A percentile compares a stretch with the other conserved stretches of the same genome.
Conservation (phyloP, 2,888 invertebrate genomes). For the Cistogaster globosa region DNA sequence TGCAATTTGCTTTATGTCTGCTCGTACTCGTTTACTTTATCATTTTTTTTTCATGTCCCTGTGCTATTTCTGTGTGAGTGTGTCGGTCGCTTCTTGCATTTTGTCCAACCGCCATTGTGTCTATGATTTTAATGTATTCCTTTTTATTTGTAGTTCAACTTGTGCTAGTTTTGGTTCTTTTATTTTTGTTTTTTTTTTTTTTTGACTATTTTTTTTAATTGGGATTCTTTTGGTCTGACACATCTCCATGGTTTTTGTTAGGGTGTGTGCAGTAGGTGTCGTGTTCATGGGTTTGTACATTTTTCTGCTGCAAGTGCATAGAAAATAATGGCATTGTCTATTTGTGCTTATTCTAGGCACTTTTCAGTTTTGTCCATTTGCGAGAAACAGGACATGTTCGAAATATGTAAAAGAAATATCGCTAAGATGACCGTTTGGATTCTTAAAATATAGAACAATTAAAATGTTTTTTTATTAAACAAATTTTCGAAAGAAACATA, state of each 20-base stretch:
- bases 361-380: slow-evolving; percentile 60
- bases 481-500: neutral
- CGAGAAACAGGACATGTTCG: slow-evolving; percentile 45
- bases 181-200: slow-evolving; percentile 4
- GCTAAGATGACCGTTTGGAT: slow-evolving; percentile 22
- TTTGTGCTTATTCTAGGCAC: slow-evolving; percentile 55
- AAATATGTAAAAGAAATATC: neutral
- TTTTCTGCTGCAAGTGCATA: slow-evolving; percentile 49
- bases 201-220: neutral
- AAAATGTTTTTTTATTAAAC: neutral
- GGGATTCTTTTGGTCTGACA: slow-evolving; percentile 46
- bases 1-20: slow-evolving; percentile 70
- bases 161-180: slow-evolving; percentile 52
- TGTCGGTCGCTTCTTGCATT: slow-evolving; percentile 10
- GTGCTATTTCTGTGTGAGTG: slow-evolving; percentile 1
- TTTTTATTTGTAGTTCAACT: slow-evolving; percentile 59
- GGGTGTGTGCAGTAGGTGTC: neutral
- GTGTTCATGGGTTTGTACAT: neutral
- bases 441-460: neutral
- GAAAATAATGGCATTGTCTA: slow-evolving; percentile 57
- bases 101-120: slow-evolving; percentile 38
- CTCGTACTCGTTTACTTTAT: slow-evolving; percentile 54
- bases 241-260: slow-evolving; percentile 11
- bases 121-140: slow-evolving; percentile 23
- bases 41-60: slow-evolving; percentile 12